Evolutionary conservation across 2,888 invertebrate species (phyloP).

Genomic region (Tetramorium bicarinatum): DNA sequence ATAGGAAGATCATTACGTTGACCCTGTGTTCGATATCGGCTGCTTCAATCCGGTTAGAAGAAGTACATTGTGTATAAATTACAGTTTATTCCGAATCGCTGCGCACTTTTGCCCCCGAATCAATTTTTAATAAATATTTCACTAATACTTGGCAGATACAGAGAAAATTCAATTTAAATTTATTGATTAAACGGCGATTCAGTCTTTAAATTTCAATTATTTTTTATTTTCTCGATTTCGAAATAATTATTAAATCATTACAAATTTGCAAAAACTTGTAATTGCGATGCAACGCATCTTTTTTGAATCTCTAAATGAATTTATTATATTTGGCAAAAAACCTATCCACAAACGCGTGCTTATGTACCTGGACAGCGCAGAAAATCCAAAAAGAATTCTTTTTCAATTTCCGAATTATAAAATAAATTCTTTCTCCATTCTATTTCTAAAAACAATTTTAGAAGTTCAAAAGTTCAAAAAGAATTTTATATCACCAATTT

Average conservation of each 20-base stretch:
- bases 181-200: not conserved
- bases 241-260: not conserved
- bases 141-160: not conserved
- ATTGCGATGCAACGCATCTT: not conserved
- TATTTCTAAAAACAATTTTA: no score
- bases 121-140: not conserved
- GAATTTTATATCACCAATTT: no score
- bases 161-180: not conserved
- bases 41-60: constrained; percentile 29
- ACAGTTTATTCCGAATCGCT: not conserved
- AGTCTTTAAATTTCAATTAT: not conserved
- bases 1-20: constrained; percentile 39
- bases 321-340: not conserved
- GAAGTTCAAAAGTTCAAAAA: no score
- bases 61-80: constrained; percentile 14
- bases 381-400: no score
- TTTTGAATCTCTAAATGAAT: not conserved
- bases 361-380: not conserved
- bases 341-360: not conserved
- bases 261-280: not conserved
- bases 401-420: no score
- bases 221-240: not conserved
- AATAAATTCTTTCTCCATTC: no score
- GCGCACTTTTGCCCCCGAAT: not conserved
- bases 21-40: constrained; percentile 48